Evolutionary conservation across 30 jellyfish, hydroid and myxozoan species (phyloP).

Genomic region (Aurelia aurita): DNA sequence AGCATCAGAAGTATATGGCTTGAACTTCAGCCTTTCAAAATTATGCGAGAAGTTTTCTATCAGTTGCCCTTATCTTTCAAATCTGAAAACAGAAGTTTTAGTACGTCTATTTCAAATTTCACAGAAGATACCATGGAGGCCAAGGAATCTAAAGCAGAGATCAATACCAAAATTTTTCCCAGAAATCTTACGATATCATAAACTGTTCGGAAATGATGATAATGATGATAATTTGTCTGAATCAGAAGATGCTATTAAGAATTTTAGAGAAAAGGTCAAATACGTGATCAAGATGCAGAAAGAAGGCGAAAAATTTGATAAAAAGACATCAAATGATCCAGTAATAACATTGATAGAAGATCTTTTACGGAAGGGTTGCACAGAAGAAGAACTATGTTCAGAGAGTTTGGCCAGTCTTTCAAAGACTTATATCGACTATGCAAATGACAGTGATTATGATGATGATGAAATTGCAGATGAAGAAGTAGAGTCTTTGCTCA

Average conservation of each 20-base stretch:
- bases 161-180: slow-evolving; percentile 34
- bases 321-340: slow-evolving; percentile 4
- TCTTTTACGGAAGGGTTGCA: slow-evolving; percentile 56
- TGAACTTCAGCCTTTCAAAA: neutral
- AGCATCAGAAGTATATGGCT: slow-evolving; percentile 20
- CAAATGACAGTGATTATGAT: slow-evolving; percentile 4
- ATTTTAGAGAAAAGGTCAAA: slow-evolving; percentile 26
- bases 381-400: slow-evolving; percentile 28
- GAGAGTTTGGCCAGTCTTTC: slow-evolving; percentile 26
- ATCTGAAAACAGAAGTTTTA: neutral
- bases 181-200: slow-evolving; percentile 36
- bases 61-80: neutral
- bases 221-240: neutral
- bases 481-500: slow-evolving; percentile 36
- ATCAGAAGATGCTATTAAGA: neutral
- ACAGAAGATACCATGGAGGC: slow-evolving; percentile 67
- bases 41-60: slow-evolving; percentile 22
- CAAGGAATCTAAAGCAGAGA: slow-evolving; percentile 14
- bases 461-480: slow-evolving; percentile 65
- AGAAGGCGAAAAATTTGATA: neutral
- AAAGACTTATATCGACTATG: slow-evolving; percentile 38
- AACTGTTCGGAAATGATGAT: slow-evolving; percentile 24
- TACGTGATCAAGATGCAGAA: slow-evolving; percentile 1
- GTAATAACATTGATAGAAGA: slow-evolving; percentile 13
- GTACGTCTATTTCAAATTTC: slow-evolving; percentile 13